Conservation (phyloP, 2,113 vertebrate genomes). For the Corvus cornix region DNA sequence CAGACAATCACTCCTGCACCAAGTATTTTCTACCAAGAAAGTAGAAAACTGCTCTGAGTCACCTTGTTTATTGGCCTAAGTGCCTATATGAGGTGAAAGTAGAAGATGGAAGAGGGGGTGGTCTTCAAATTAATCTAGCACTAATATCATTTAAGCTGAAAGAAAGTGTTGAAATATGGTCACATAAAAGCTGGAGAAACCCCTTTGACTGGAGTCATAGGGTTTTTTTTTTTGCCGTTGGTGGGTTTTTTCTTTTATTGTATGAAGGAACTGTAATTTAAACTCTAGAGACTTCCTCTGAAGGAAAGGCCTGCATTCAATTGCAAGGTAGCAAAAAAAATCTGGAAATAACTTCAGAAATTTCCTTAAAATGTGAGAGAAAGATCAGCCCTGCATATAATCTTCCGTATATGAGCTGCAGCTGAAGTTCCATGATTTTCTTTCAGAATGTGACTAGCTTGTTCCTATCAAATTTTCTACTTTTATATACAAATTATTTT, state of each 20-base stretch:
- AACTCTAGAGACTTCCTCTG: background rate
- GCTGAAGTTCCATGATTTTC: background rate
- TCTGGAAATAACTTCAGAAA: background rate
- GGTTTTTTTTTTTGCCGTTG: fast-evolving
- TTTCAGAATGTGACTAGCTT: background rate
- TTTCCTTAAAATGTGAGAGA: background rate
- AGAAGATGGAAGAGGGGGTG: background rate
- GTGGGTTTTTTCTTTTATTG: background rate
- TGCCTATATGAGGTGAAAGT: background rate
- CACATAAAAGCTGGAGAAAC: background rate
- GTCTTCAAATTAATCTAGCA: background rate
- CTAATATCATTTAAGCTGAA: background rate
- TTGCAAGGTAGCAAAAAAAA: background rate
- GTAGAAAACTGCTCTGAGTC: background rate
- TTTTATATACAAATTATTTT: background rate
- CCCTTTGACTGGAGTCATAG: background rate
- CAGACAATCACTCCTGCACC: background rate
- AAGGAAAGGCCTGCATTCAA: background rate
- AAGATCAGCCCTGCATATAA: background rate
- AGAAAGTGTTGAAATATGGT: background rate
- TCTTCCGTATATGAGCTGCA: background rate
- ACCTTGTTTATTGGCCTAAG: background rate
- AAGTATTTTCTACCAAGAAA: background rate
- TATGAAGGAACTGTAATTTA: background rate
- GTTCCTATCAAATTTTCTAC: background rate